These are phyloP conservation scores for Anableps anableps DNA, from an alignment of 2,797 vertebrate species.

Conservation along the genomic window DNA sequence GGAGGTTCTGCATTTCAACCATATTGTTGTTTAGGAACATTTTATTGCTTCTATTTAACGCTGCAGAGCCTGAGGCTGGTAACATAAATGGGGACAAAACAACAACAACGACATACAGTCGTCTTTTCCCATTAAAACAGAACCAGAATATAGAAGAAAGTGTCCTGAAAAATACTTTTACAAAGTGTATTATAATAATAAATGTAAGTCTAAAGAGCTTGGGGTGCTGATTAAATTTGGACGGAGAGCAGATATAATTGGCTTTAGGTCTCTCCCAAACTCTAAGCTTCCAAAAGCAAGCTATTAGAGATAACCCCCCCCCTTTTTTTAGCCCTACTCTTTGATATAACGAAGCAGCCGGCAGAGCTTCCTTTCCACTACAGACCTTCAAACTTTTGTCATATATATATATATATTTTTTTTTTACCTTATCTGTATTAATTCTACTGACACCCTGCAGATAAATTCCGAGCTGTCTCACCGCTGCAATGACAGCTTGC, in stretches of 20 bases:
- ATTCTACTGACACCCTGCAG: constrained; percentile 81
- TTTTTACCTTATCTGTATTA: constrained; percentile 80
- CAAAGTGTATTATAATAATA: constrained; percentile 44
- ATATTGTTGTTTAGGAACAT: neutral
- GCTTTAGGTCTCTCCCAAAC: constrained; percentile 67
- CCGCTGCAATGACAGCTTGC: constrained; percentile 72
- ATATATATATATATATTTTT: constrained; percentile 28
- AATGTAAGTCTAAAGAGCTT: constrained; percentile 61
- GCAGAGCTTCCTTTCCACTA: constrained; percentile 14
- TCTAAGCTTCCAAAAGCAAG: constrained; percentile 61
- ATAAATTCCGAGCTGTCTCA: constrained; percentile 79
- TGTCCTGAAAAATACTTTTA: constrained; percentile 53
- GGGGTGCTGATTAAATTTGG: constrained; percentile 70
- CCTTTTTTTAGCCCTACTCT: constrained; percentile 57
- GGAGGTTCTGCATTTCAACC: constrained; percentile 38
- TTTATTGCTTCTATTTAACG: neutral
- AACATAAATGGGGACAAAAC: constrained; percentile 50
- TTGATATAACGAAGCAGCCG: constrained; percentile 65
- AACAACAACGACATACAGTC: constrained; percentile 34
- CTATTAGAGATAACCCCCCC: constrained; percentile 63
- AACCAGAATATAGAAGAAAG: constrained; percentile 23
- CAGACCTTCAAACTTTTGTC: constrained; percentile 4
- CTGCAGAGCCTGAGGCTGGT: constrained; percentile 6
- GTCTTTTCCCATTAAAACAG: constrained; percentile 27
- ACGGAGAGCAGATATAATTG: constrained; percentile 71